phyloP scores from a whole-genome alignment of 2,113 vertebrate genomes.

The Thymallus thymallus region DNA sequence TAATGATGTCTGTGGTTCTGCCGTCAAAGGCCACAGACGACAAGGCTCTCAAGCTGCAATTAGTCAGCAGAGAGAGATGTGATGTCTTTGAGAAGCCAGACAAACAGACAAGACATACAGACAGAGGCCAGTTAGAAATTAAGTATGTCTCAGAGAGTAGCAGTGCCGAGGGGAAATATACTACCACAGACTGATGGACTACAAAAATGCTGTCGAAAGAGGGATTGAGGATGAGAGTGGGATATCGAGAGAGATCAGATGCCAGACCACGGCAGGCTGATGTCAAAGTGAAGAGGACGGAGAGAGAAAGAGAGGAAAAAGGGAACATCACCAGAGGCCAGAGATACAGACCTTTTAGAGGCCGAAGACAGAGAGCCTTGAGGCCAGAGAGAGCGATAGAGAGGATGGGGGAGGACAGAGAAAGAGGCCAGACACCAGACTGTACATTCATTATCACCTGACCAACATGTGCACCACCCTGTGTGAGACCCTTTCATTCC shows the following conservation, averaged over 20 bases:
- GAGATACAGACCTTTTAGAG: neutral
- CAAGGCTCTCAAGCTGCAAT: slow-evolving; percentile 15
- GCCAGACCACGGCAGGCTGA: no score
- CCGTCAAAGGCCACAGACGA: slow-evolving; percentile 12
- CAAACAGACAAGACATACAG: slow-evolving; percentile 22
- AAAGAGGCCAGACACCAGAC: slow-evolving; percentile 52
- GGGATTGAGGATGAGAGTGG: neutral
- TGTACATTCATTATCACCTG: slow-evolving; percentile 69
- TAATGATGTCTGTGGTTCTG: neutral
- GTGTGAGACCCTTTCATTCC: slow-evolving; percentile 50
- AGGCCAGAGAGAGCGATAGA: slow-evolving; percentile 1
- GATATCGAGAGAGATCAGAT: neutral
- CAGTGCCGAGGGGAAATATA: neutral
- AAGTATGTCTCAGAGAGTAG: neutral
- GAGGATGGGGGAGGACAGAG: slow-evolving; percentile 24
- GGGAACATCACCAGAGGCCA: no score
- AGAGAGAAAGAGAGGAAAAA: no score
- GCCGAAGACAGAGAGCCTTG: neutral
- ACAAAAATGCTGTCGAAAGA: neutral
- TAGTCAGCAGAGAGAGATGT: slow-evolving; percentile 21
- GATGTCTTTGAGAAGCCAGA: slow-evolving; percentile 9
- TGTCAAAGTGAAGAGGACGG: no score
- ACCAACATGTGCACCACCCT: slow-evolving; percentile 59
- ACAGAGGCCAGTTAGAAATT: neutral
- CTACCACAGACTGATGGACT: slow-evolving; percentile 4